These are phyloP conservation scores for Drosophila neocordata DNA, from an alignment of 1,140 invertebrate genomes.

Conservation along the genomic window DNA sequence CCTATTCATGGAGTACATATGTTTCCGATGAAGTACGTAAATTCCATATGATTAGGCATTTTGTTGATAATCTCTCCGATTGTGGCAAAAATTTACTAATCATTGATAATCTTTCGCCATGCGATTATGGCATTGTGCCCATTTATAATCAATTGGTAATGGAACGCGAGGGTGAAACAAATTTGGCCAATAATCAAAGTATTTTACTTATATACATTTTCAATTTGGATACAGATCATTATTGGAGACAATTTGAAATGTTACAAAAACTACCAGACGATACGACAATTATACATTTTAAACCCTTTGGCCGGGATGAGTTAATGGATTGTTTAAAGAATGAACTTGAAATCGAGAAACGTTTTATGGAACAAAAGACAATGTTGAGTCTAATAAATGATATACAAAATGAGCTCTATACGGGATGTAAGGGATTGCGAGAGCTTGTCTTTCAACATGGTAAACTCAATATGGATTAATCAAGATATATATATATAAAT, in stretches of 20 bases:
- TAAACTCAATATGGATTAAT: not conserved
- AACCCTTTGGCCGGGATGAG: constrained; percentile 46
- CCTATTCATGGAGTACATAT: constrained; percentile 66
- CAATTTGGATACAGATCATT: constrained; percentile 41
- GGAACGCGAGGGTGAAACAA: constrained; percentile 38
- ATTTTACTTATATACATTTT: constrained; percentile 68
- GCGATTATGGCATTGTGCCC: constrained; percentile 54
- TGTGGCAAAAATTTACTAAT: constrained; percentile 70
- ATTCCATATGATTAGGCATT: constrained; percentile 56
- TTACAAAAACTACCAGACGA: constrained; percentile 63
- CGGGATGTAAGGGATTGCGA: constrained; percentile 56
- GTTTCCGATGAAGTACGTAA: constrained; percentile 55
- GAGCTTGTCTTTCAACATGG: constrained; percentile 36
- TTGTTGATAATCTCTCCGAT: constrained; percentile 52
- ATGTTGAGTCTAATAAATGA: constrained; percentile 32
- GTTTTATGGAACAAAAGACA: constrained; percentile 19
- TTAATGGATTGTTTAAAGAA: constrained; percentile 55
- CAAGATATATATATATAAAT: not conserved
- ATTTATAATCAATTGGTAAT: constrained; percentile 55
- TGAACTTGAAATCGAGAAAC: constrained; percentile 42
- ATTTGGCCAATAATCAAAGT: constrained; percentile 39
- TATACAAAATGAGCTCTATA: constrained; percentile 27
- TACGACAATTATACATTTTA: constrained; percentile 54
- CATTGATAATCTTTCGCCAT: constrained; percentile 61
- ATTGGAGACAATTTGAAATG: constrained; percentile 58